Evolutionary conservation across 1,140 invertebrate species (phyloP).

Genomic region (Drosophila suzukii): DNA sequence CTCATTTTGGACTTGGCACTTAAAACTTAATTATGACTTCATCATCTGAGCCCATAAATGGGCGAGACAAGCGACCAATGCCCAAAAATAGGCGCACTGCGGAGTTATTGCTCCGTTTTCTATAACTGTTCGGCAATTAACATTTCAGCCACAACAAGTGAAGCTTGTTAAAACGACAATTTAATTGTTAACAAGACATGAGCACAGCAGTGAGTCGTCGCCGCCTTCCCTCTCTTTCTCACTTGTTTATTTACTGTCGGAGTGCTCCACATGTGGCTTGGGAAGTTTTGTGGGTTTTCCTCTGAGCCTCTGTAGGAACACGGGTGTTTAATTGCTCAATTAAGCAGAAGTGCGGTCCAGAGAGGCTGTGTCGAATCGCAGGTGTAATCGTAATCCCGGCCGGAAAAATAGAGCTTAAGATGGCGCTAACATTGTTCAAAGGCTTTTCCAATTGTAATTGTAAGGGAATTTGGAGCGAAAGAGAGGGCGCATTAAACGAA

Average conservation of each 20-base stretch:
- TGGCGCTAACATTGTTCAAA: constrained; percentile 72
- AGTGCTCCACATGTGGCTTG: constrained; percentile 79
- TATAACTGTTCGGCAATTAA: constrained; percentile 84
- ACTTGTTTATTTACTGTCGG: constrained; percentile 24
- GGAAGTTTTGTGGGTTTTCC: constrained; percentile 70
- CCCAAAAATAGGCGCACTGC: constrained; percentile 70
- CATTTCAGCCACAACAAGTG: constrained; percentile 79
- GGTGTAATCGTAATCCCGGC: constrained; percentile 17
- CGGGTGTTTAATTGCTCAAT: constrained; percentile 83
- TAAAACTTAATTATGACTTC: constrained; percentile 72
- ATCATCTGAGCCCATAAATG: constrained; percentile 63
- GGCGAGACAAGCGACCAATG: constrained; percentile 57
- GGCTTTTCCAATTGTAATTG: constrained; percentile 56
- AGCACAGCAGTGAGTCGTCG: constrained; percentile 31
- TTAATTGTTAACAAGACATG: constrained; percentile 83
- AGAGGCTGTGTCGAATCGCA: constrained; percentile 44
- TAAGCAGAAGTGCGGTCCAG: constrained; percentile 77
- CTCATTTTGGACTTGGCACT: constrained; percentile 45
- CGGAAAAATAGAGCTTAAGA: constrained; percentile 40
- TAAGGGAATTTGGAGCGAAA: constrained; percentile 20
- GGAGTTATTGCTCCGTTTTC: constrained; percentile 64
- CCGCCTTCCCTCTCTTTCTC: neutral
- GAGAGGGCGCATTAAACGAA: constrained; percentile 26
- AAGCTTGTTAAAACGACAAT: constrained; percentile 84
- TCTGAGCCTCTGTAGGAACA: constrained; percentile 60